phyloP scores from a whole-genome alignment of 2,888 invertebrate genomes.

The Stenurella melanura region DNA sequence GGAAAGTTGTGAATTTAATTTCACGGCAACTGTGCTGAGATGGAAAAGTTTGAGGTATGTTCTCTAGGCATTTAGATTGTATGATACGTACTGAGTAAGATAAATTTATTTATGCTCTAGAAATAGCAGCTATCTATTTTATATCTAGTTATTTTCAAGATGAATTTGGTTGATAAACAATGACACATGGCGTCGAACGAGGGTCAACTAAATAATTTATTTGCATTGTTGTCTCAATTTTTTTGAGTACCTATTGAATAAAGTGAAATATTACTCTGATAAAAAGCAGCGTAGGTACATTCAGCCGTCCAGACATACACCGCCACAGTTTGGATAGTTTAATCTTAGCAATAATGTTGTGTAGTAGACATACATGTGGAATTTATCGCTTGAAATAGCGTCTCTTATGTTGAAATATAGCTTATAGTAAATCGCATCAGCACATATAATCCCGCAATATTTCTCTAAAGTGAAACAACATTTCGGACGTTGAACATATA shows the following conservation, averaged over 20 bases:
- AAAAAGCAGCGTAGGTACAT: constrained; percentile 52
- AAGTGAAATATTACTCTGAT: constrained; percentile 52
- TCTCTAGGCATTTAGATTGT: not conserved
- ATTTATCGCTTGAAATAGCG: constrained; percentile 59
- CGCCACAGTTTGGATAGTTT: constrained; percentile 56
- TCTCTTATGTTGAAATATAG: constrained; percentile 57
- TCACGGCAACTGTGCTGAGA: too few species aligned
- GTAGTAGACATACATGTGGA: constrained; percentile 39
- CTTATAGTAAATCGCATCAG: constrained; percentile 44
- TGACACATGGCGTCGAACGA: not conserved
- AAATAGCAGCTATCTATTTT: not conserved
- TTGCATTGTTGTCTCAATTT: constrained; percentile 4
- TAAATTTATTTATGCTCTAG: not conserved
- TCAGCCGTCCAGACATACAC: constrained; percentile 49
- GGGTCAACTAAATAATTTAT: not conserved
- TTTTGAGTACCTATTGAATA: constrained; percentile 43
- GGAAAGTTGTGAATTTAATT: too few species aligned
- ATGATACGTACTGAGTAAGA: not conserved
- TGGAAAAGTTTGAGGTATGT: too few species aligned
- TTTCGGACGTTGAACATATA: constrained; percentile 21
- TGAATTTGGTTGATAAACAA: not conserved
- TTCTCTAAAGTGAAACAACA: constrained; percentile 37
- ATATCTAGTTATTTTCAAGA: not conserved
- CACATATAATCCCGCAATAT: constrained; percentile 41
- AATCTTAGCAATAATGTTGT: constrained; percentile 51